These are phyloP conservation scores for Calcarius ornatus DNA, from an alignment of 2,113 vertebrate genomes.

Conservation along the genomic window DNA sequence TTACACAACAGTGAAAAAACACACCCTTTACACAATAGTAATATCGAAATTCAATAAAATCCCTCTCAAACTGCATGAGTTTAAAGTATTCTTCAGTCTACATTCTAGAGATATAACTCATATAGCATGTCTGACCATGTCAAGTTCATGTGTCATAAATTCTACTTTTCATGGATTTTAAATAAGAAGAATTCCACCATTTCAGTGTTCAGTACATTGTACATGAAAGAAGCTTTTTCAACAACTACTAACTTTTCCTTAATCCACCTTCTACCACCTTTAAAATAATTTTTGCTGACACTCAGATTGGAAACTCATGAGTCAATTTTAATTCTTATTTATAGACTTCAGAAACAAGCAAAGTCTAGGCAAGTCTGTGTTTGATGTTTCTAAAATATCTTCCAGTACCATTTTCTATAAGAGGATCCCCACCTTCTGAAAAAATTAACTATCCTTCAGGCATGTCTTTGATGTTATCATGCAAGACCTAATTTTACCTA, in stretches of 20 bases:
- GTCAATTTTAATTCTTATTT: slow-evolving; percentile 77
- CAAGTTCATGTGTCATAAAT: neutral
- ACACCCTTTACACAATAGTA: neutral
- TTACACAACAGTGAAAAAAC: neutral
- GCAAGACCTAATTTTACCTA: slow-evolving; percentile 68
- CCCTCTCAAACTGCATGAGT: neutral
- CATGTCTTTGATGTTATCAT: slow-evolving; percentile 75
- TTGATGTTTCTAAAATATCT: slow-evolving; percentile 77
- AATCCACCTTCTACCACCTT: slow-evolving; percentile 18
- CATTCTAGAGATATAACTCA: neutral
- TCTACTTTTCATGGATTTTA: neutral
- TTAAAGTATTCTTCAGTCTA: neutral
- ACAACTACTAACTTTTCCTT: neutral
- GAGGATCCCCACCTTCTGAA: slow-evolving; percentile 62
- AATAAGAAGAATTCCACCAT: neutral
- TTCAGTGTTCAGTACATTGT: neutral
- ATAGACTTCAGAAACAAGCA: slow-evolving; percentile 71
- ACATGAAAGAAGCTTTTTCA: neutral
- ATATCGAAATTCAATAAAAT: neutral
- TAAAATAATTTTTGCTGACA: slow-evolving; percentile 60
- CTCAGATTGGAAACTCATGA: slow-evolving; percentile 71
- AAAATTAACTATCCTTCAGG: slow-evolving; percentile 70
- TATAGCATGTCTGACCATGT: neutral
- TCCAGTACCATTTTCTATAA: slow-evolving; percentile 62
- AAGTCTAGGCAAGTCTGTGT: slow-evolving; percentile 72